Evolutionary conservation across 1,140 invertebrate genomes (phyloP).

Genomic region (Bilobella aurantiaca): DNA sequence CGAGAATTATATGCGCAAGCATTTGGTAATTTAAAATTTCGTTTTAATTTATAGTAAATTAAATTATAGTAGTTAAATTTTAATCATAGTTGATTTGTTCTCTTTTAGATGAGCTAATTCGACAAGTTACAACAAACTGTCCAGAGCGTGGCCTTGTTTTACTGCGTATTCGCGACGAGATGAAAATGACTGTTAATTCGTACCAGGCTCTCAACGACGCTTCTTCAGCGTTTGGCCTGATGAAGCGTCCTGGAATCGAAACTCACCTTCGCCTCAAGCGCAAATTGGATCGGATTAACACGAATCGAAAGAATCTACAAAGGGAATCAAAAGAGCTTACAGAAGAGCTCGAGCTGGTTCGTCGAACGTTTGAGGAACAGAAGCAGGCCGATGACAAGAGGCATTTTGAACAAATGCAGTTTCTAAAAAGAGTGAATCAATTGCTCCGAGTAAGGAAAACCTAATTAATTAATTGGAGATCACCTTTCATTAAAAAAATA

Average conservation of each 20-base stretch:
- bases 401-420: not conserved
- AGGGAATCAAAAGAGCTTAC: not conserved
- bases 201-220: constrained; percentile 53
- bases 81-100: not conserved
- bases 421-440: not conserved
- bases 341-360: not conserved
- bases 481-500: too few relatives aligned
- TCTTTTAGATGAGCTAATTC: constrained; percentile 47
- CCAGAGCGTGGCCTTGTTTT: constrained; percentile 51
- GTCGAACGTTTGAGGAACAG: not conserved
- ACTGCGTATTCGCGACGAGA: constrained; percentile 50
- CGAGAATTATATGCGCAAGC: not conserved
- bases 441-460: constrained; percentile 41
- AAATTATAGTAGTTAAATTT: not conserved
- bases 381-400: not conserved
- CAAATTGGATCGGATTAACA: not conserved
- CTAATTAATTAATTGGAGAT: not conserved
- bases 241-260: constrained; percentile 46
- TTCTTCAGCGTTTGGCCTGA: constrained; percentile 53
- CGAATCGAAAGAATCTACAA: not conserved
- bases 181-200: constrained; percentile 51
- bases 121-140: constrained; percentile 55
- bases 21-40: not conserved
- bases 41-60: not conserved
- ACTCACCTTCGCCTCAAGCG: not conserved